Percentiles rank a stretch among this genome's conserved stretches.
phyloP scores from a whole-genome alignment of 2,113 vertebrate species.

The Lepidothrix coronata region DNA sequence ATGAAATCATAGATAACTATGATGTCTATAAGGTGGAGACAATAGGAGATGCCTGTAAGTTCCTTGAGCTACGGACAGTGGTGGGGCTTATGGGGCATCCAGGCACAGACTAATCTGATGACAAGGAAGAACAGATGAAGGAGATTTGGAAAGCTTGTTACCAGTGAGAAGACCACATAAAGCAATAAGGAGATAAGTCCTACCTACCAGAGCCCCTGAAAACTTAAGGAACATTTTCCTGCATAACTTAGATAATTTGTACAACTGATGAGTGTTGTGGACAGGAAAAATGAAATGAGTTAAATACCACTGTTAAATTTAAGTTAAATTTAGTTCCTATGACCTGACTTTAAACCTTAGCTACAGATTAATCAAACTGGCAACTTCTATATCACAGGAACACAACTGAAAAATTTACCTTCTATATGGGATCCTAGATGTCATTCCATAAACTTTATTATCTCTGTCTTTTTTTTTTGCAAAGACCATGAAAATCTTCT shows the following conservation, averaged over 20 bases:
- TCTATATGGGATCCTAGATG: not conserved
- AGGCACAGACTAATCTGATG: not conserved
- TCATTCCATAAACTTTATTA: not conserved
- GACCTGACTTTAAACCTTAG: not conserved
- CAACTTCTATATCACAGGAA: not conserved
- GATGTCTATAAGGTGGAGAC: constrained; percentile 88
- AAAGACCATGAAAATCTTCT: not conserved
- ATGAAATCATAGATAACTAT: constrained; percentile 84
- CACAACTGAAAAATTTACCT: not conserved
- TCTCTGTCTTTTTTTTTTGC: not conserved
- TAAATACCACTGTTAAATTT: rapidly evolving
- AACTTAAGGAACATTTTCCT: not conserved
- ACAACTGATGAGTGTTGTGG: not conserved
- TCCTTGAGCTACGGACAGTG: not conserved
- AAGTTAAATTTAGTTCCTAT: not conserved
- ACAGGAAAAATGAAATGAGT: not conserved
- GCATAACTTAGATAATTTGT: not conserved
- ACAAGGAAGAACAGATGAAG: not conserved
- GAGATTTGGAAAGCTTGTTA: not conserved
- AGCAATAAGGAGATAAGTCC: not conserved
- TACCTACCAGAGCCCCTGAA: not conserved
- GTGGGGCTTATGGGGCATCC: not conserved
- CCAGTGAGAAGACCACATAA: not conserved
- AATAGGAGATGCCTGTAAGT: constrained; percentile 83
- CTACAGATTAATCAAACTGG: not conserved